phyloP scores from a whole-genome alignment of 2,113 vertebrate genomes.

The Atrichornis clamosus region DNA sequence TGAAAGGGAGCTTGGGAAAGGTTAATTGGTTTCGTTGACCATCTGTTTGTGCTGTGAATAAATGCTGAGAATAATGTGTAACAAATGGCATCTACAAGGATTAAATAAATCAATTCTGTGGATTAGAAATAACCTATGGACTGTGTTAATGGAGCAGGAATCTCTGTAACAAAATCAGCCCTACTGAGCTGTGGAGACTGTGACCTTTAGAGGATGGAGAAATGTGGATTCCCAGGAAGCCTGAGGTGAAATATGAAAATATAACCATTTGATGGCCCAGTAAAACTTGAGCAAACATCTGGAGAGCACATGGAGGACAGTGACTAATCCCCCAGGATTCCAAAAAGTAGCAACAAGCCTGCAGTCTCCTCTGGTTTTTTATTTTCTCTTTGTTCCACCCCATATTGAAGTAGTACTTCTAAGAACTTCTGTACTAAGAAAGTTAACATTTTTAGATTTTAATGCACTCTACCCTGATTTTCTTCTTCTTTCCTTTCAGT shows the following conservation, averaged over 20 bases:
- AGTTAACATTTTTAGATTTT: background rate
- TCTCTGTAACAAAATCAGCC: conserved; percentile 41
- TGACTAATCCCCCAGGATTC: background rate
- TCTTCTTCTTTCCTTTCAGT: background rate
- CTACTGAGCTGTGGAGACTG: conserved; percentile 1
- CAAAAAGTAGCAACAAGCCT: background rate
- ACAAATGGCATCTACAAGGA: conserved; percentile 69
- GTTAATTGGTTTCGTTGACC: conserved; percentile 86
- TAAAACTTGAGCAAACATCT: background rate
- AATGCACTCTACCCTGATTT: background rate
- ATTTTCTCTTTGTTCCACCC: background rate
- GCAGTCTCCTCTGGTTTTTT: background rate
- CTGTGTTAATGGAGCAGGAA: conserved; percentile 69
- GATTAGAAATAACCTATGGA: conserved; percentile 68
- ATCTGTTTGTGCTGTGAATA: conserved; percentile 78
- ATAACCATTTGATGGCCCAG: background rate
- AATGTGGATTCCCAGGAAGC: background rate
- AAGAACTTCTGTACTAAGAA: background rate
- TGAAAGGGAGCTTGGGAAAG: conserved; percentile 71
- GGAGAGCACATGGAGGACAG: background rate
- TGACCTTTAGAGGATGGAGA: conserved; percentile 7
- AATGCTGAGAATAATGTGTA: conserved; percentile 58
- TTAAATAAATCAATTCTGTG: conserved; percentile 69
- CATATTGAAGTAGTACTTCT: background rate
- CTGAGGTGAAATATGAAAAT: conserved; percentile 15